Conservation (phyloP, 2,113 vertebrate species). For the Rhabdomys dilectus region DNA sequence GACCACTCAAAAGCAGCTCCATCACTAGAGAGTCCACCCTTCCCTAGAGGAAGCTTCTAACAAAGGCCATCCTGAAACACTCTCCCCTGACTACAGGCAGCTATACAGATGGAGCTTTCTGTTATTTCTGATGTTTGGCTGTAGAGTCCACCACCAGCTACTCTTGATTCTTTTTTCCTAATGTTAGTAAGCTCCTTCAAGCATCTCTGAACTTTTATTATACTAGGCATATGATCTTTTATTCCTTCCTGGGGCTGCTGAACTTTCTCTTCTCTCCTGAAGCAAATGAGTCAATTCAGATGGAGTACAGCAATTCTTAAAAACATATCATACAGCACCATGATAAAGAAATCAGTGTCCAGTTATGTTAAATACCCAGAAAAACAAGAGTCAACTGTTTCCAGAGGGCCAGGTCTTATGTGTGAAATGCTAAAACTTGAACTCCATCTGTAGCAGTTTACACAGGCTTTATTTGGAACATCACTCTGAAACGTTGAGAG, state of each 20-base stretch:
- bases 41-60: neutral
- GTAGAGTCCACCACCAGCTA: neutral
- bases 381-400: too few relatives aligned
- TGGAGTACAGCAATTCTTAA: neutral
- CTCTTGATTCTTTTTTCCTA: neutral
- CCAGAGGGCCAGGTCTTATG: too few relatives aligned
- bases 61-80: too few relatives aligned
- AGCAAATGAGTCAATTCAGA: neutral
- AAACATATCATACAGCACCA: rapidly evolving
- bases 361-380: neutral
- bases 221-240: neutral
- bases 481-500: neutral
- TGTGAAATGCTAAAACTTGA: neutral
- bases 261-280: too few relatives aligned
- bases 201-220: neutral
- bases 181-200: neutral
- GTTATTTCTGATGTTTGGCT: neutral
- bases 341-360: too few relatives aligned
- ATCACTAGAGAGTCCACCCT: too few relatives aligned
- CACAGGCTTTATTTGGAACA: neutral
- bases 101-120: neutral
- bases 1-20: neutral
- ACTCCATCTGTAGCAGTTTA: neutral
- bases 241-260: neutral
- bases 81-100: neutral